Conservation (phyloP, 1,140 invertebrate species). For the Drosophila athabasca region DNA sequence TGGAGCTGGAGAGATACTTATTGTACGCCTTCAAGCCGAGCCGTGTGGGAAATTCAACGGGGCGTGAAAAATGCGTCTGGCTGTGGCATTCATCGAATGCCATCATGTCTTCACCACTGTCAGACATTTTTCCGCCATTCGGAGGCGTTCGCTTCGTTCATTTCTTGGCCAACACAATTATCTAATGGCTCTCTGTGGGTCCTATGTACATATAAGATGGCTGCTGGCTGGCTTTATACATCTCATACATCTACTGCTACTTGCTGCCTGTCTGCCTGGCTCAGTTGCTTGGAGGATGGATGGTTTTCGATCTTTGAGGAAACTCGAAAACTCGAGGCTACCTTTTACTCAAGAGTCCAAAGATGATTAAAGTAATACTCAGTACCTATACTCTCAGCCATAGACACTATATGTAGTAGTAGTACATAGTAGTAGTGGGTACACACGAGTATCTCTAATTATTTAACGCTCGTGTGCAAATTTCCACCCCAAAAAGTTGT, state of each 20-base stretch:
- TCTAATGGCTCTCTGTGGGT: constrained; percentile 16
- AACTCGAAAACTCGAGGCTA: too few relatives aligned
- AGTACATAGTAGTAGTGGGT: too few relatives aligned
- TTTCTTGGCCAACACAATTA: constrained; percentile 49
- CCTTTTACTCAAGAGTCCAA: too few relatives aligned
- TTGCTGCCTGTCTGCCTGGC: too few relatives aligned
- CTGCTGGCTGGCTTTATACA: constrained; percentile 25
- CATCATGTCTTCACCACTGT: constrained; percentile 9
- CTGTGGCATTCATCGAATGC: constrained; percentile 21
- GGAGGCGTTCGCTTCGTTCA: constrained; percentile 16
- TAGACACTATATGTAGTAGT: too few relatives aligned
- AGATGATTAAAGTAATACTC: too few relatives aligned
- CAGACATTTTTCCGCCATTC: too few relatives aligned
- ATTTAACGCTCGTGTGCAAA: constrained; percentile 43
- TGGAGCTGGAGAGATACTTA: background rate
- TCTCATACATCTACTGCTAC: too few relatives aligned
- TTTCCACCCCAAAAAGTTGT: constrained; percentile 3
- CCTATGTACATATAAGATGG: background rate
- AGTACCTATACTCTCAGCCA: too few relatives aligned
- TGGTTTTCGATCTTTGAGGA: too few relatives aligned
- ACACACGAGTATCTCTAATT: background rate
- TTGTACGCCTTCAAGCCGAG: constrained; percentile 39
- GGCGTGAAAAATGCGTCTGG: constrained; percentile 59
- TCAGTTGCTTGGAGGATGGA: too few relatives aligned
- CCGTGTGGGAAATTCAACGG: constrained; percentile 25